phyloP scores from a whole-genome alignment of 2,888 invertebrate species.

The Cephus pygmeus region DNA sequence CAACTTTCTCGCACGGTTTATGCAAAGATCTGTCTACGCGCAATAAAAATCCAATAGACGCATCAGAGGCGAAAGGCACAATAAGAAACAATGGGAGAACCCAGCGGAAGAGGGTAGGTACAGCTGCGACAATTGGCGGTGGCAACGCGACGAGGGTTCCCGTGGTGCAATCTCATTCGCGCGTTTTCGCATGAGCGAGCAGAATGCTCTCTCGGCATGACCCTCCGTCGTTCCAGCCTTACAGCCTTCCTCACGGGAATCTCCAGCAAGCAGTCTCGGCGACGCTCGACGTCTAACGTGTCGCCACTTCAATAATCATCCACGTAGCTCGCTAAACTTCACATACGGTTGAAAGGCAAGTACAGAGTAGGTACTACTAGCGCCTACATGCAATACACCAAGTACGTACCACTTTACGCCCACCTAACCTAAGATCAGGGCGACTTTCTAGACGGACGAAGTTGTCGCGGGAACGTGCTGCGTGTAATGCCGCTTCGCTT shows the following conservation, averaged over 20 bases:
- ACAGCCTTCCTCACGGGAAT: neutral
- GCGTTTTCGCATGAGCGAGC: slow-evolving; percentile 51
- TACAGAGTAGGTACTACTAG: neutral
- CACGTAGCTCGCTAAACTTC: neutral
- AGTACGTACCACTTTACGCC: neutral
- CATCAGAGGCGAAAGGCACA: slow-evolving; percentile 40
- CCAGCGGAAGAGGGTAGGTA: slow-evolving; percentile 41
- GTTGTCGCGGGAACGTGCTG: slow-evolving; percentile 21
- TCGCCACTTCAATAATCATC: neutral
- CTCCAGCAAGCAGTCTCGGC: neutral
- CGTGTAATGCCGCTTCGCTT: slow-evolving; percentile 40
- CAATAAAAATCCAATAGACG: slow-evolving; percentile 44
- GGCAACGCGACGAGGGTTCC: slow-evolving; percentile 36
- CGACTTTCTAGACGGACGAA: neutral
- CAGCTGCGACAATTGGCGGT: slow-evolving; percentile 39
- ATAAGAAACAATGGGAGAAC: slow-evolving; percentile 47
- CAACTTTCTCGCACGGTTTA: neutral
- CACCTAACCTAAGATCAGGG: neutral
- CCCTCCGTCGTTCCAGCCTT: slow-evolving; percentile 18
- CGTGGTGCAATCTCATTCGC: slow-evolving; percentile 55
- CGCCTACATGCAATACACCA: neutral
- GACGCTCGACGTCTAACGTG: neutral
- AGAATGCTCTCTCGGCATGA: slow-evolving; percentile 23
- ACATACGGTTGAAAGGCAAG: neutral
- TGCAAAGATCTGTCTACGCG: slow-evolving; percentile 8